Evolutionary conservation across 2,797 vertebrate species (phyloP), one percentile per base, ranked within the genome.

Genomic region (Nannoperca obscura): DNA sequence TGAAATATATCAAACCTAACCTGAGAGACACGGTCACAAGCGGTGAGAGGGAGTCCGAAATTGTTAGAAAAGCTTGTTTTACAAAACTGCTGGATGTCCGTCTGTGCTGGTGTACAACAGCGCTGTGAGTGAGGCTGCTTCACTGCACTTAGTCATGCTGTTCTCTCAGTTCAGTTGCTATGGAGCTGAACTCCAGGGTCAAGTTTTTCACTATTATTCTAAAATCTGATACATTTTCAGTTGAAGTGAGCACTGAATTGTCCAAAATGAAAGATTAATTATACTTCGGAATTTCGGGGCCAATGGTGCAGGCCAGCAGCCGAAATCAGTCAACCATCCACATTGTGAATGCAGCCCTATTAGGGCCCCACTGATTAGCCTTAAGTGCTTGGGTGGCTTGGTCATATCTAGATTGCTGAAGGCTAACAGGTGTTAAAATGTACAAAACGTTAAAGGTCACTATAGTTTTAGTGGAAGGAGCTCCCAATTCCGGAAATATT

Each of bases 141-240:
- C 47, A 36, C 64, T 61, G 60, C 78, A 46, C 80, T 89, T 81
- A 82, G 76, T 86, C 85, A 80, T 64, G 65, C 64, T 70, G 58
- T 73, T 74, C 76, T 74, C 46, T 78, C 61, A 17, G 59, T 58
- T 71, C 69, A 0, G 86, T 91, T 88, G 85, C 89, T 52, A 85
- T 87, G 76, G 83, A 65, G 49, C 74, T 64, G 52, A 79, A 66
- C 66, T 80, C 54, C 17, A 62, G 57, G 72, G 73, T 85, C 72
- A 84, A 17, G 64, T 57, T 65, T 68, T 75, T 76, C 46, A 24
- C 52, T 27, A 20, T 78, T 65, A 38, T 73, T 57, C 34, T 76
- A 42, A 80, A 74, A 65, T 49, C n/a, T 11, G n/a, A 70, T 34
- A 36, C 36, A 27, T 65, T 74, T 69, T 49, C 6, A 49, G 17